Conservation (phyloP, 2,888 invertebrate species). For the Ceraclea dissimilis region DNA sequence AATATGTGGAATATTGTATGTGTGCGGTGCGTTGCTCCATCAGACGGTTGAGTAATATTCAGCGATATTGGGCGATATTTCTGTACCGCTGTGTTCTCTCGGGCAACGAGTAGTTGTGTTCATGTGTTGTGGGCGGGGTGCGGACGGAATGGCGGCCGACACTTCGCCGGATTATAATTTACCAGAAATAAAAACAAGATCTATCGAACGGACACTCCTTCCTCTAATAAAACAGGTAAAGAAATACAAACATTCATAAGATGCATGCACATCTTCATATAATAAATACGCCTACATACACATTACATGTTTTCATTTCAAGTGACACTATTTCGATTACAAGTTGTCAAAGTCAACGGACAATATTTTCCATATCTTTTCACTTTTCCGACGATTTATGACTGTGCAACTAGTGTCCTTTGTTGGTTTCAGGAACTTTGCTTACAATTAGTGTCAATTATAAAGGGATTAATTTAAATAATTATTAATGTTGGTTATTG, state of each 20-base stretch:
- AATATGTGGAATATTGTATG: neutral
- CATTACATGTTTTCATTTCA: neutral
- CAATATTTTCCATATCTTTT: no score
- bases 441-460: no score
- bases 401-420: no score
- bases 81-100: neutral
- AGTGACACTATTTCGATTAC: no score
- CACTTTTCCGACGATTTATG: no score
- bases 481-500: no score
- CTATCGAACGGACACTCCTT: slow-evolving; percentile 88
- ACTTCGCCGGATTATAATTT: slow-evolving; percentile 50
- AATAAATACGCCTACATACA: neutral
- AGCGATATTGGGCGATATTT: neutral
- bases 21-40: neutral
- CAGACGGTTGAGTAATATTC: neutral
- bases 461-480: no score
- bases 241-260: slow-evolving; percentile 1
- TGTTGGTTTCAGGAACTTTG: no score
- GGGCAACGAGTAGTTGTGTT: slow-evolving; percentile 30
- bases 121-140: slow-evolving; percentile 9
- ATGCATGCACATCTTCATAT: neutral
- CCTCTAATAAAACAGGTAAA: slow-evolving; percentile 90
- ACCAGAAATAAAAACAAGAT: slow-evolving; percentile 85
- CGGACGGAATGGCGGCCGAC: slow-evolving; percentile 53
- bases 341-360: no score